Evolutionary conservation across 2,888 invertebrate genomes (phyloP).

Genomic region (Drosophila anomelani): DNA sequence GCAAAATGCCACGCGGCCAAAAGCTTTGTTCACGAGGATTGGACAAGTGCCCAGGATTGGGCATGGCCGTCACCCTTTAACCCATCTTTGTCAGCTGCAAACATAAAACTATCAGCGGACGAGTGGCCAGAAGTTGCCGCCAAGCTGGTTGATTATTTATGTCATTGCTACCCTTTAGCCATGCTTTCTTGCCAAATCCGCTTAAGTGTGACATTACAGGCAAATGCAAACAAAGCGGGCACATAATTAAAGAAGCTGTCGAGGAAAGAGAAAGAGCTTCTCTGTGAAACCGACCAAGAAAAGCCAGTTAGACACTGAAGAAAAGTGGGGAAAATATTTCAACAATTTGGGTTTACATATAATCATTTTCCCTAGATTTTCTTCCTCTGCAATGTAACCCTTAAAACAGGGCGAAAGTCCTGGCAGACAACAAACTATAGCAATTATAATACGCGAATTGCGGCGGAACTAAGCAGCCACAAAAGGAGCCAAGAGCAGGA

Average conservation of each 20-base stretch:
- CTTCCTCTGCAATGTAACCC: constrained; percentile 6
- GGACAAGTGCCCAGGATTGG: constrained; percentile 58
- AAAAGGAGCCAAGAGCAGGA: constrained; percentile 34
- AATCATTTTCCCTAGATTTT: neutral
- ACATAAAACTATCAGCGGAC: constrained; percentile 79
- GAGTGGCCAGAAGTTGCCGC: constrained; percentile 40
- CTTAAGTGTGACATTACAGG: constrained; percentile 71
- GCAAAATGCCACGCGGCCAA: constrained; percentile 65
- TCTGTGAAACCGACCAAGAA: neutral
- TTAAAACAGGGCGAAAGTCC: neutral
- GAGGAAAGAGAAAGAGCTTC: neutral
- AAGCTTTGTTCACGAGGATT: constrained; percentile 73
- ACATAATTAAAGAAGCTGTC: constrained; percentile 60
- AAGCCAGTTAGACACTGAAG: constrained; percentile 2
- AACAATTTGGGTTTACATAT: neutral
- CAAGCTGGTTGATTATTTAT: constrained; percentile 55
- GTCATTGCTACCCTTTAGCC: constrained; percentile 62
- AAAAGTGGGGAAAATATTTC: neutral
- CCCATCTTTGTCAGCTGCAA: constrained; percentile 45
- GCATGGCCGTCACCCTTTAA: constrained; percentile 14
- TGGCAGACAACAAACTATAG: constrained; percentile 69
- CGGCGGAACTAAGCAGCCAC: constrained; percentile 45
- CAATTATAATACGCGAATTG: constrained; percentile 66
- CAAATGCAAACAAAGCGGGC: constrained; percentile 67
- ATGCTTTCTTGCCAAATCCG: constrained; percentile 59